These are phyloP conservation scores for Psittacula cyanocephala DNA, from an alignment of 2,113 vertebrate species.

Conservation along the genomic window DNA sequence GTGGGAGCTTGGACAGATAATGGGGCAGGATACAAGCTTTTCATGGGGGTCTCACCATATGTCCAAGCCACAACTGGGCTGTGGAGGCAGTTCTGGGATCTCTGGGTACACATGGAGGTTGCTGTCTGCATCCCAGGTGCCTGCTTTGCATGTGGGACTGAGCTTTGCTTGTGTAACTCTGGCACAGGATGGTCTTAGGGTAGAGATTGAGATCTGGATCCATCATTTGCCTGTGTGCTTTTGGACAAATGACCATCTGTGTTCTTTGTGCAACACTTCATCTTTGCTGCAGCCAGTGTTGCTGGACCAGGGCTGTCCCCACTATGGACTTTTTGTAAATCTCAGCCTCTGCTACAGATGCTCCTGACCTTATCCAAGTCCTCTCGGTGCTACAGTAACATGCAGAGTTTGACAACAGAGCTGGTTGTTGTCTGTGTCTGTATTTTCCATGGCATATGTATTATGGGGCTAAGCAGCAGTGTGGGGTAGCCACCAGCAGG, in stretches of 20 bases:
- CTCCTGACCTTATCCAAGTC: not conserved
- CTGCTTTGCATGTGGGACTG: fast-evolving
- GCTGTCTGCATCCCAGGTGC: fast-evolving
- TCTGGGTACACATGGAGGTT: fast-evolving
- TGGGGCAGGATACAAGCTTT: not conserved
- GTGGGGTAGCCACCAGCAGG: not conserved
- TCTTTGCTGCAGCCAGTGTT: not conserved
- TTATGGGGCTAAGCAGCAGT: not conserved
- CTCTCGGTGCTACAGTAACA: fast-evolving
- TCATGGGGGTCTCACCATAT: not conserved
- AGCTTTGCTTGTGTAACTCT: not conserved
- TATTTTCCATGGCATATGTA: not conserved
- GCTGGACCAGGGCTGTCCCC: not conserved
- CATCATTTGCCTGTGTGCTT: not conserved
- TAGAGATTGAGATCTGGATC: not conserved
- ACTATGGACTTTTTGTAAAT: not conserved
- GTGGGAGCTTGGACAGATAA: not conserved
- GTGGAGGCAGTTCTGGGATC: not conserved
- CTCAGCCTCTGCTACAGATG: not conserved
- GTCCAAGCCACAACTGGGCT: not conserved
- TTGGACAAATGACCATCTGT: not conserved
- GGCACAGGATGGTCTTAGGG: not conserved
- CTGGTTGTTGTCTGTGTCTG: not conserved
- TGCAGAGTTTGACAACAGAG: not conserved
- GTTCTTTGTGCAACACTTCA: not conserved